Base-by-base conservation (phyloP, 2,113 vertebrate genomes). In the Bolborhynchus lineola region DNA sequence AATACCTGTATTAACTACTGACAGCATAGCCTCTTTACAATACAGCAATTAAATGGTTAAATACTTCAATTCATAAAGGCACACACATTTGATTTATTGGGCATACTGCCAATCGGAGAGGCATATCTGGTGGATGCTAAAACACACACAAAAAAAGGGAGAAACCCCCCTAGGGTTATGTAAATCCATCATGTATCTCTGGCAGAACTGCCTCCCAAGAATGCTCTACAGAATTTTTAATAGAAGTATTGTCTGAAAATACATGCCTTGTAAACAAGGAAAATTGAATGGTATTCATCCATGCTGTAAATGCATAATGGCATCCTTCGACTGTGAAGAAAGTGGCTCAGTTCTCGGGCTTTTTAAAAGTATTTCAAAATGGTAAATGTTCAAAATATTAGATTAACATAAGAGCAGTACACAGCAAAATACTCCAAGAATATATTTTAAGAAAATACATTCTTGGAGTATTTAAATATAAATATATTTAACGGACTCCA, bases 181-280 rank as follows among this genome's bases (percentile, higher is more conserved):
- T 86, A 93, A 95, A 96, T 91, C 57, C 4, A 21, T 79, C 83
- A 68, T 24, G 59, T 59, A 75, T 75, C 80, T 74, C 77, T 84
- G 90, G 88, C 80, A 93, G 86, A 92, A 87, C 70, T 69, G 91
- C 77, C 82, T 94, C 83, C 62, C 62, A 88, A 57, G 71, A 92
- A 78, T 16, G 76, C 55, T 84, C 83, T 20, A 82, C 69, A 4
- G 0, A 86, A 84, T 82, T 93, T 92, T 94, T 93, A 96, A 82
- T 49, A 72, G 46, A 72, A 91, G 23, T 68, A 84, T 49, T 94
- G 57, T 92, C 81, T 94, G 86, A 79, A 96, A 94, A 94, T 68
- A 52, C 70, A 78, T 62, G 82, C 64, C 47, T 64, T 72, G 47
- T 72, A 81, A 96, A 65, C 82, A 80, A 88, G 74, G 11, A 47